Evolutionary conservation across 1,140 invertebrate species (phyloP), one percentile per base, ranked within the genome.

Genomic region (Leptinotarsa texana): DNA sequence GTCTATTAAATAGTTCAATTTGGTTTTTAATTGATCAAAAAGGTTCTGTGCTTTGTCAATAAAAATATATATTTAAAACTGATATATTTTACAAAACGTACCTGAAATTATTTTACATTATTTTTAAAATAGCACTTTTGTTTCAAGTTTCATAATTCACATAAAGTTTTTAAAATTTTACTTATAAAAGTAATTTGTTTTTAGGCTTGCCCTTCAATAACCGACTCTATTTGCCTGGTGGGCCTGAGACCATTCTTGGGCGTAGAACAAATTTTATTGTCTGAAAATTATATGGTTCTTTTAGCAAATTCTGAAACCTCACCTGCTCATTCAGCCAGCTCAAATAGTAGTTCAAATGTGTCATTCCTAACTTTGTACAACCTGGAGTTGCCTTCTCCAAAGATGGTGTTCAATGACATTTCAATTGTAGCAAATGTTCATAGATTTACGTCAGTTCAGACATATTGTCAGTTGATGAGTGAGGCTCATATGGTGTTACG

Each of bases 211-310:
- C 90, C 92, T 3, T 87, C 88, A 18, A 83, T 89, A 4, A 87
- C 88, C 57, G 90, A 92, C 68, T 89, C 92, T 0, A 89, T 94
- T 48, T 93, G 92, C 69, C 83, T 94, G 11, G 89, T 94, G 65
- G 93, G 93, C 3, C 80, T 94, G 27, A 86, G 91, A 71, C 91
- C 93, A 0, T 94, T 94, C 79, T 83, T 94, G 69, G 91, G 92
- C 11, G 91, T 93, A 8, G 89, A 92, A 74, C 87, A 89, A 77
- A 82, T 94, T 1, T 84, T 92, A 15, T 85, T 91, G 1, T 88
- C 90, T 4, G 87, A 89, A 42, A 88, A 87, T 73, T 89, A 89
- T 80, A 84, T 95, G 4, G 86, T 93, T 17, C 85, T 94, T 3
- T 83, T 94, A 2, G 89, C 91, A 3, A 89, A 88, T 79, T 87